phyloP scores from a whole-genome alignment of 1,140 invertebrate species.

The Euborellia annulipes region DNA sequence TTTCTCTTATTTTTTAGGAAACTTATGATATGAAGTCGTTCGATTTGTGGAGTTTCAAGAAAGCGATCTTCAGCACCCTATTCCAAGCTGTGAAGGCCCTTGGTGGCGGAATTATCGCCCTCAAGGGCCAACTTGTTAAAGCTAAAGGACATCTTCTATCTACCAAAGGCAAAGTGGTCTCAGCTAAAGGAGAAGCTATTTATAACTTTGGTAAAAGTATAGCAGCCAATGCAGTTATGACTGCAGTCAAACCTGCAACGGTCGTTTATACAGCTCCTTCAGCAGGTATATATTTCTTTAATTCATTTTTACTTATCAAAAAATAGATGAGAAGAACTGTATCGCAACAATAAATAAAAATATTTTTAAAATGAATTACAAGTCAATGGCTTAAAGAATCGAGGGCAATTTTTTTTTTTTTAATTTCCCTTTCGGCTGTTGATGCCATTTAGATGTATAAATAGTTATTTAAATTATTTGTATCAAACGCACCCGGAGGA shows the following conservation, averaged over 20 bases:
- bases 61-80: conserved; percentile 59
- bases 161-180: conserved; percentile 53
- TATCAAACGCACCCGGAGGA: no score
- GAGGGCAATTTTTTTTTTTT: no score
- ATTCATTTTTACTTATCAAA: no score
- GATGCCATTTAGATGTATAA: no score
- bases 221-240: conserved; percentile 48
- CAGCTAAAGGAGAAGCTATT: conserved; percentile 52
- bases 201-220: conserved; percentile 57
- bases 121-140: conserved; percentile 70
- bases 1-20: conserved; percentile 19
- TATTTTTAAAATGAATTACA: no score
- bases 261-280: no score
- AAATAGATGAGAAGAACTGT: no score
- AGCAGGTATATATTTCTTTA: no score
- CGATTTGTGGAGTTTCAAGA: conserved; percentile 59
- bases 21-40: conserved; percentile 36
- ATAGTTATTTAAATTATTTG: no score
- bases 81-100: conserved; percentile 72
- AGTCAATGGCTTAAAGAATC: no score
- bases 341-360: no score
- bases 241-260: conserved; percentile 25
- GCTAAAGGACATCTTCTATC: conserved; percentile 58
- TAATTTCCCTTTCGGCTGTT: no score
- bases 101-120: conserved; percentile 62